Conservation (phyloP, 2,113 vertebrate genomes). For the Tautogolabrus adspersus region DNA sequence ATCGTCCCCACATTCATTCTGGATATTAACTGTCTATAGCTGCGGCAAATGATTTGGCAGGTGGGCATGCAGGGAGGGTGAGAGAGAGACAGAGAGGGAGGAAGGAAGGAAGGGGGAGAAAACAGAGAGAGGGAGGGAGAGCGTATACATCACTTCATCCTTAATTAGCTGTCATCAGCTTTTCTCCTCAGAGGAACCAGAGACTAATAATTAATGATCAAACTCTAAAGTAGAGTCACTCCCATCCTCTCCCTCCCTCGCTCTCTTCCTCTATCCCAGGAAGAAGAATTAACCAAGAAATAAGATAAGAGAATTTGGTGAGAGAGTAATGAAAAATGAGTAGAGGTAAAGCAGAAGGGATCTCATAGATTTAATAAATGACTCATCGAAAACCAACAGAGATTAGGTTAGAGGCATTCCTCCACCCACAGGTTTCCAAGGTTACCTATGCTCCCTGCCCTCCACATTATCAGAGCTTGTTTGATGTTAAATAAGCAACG, state of each 20-base stretch:
- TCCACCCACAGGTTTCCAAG: constrained; percentile 20
- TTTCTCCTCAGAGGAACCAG: constrained; percentile 74
- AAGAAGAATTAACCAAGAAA: constrained; percentile 54
- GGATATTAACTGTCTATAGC: constrained; percentile 55
- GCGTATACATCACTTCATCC: constrained; percentile 80
- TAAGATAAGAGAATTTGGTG: constrained; percentile 51
- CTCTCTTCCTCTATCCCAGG: constrained; percentile 27
- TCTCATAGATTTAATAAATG: constrained; percentile 46
- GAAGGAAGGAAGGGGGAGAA: neutral
- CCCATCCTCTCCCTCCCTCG: constrained; percentile 32
- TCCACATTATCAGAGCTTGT: constrained; percentile 60
- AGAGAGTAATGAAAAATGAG: constrained; percentile 57
- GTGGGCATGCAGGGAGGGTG: constrained; percentile 60
- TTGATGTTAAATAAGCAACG: constrained; percentile 48
- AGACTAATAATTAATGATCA: constrained; percentile 82
- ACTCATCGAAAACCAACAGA: constrained; percentile 41
- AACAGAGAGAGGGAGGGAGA: constrained; percentile 3
- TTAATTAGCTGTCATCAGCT: constrained; percentile 83
- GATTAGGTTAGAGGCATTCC: constrained; percentile 27
- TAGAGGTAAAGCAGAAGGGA: constrained; percentile 26
- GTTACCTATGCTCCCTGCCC: constrained; percentile 38
- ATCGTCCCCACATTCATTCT: constrained; percentile 34
- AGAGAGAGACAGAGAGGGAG: neutral
- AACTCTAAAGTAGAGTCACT: constrained; percentile 69
- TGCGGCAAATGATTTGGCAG: constrained; percentile 69